Percentiles rank a stretch among this genome's conserved stretches.
phyloP scores from a whole-genome alignment of 2,113 vertebrate species.

The Gobiocypris rarus region DNA sequence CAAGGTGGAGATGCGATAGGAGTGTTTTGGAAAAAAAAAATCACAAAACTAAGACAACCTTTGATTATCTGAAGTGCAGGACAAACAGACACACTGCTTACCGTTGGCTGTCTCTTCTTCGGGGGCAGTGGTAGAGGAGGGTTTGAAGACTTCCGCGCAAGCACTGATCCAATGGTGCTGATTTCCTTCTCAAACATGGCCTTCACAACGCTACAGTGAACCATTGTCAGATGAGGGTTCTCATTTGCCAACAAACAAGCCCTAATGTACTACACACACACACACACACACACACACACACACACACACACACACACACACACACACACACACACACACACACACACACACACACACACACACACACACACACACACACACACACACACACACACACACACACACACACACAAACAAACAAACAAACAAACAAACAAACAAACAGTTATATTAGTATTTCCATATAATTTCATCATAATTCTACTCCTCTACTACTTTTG shows the following conservation, averaged over 20 bases:
- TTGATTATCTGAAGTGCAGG: not conserved
- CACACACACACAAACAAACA: no score
- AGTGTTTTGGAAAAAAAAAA: not conserved
- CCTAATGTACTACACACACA: conserved; percentile 84
- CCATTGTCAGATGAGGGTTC: conserved; percentile 88
- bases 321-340: conserved; percentile 10
- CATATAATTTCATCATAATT: conserved; percentile 1
- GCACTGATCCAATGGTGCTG: conserved; percentile 84
- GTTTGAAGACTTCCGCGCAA: conserved; percentile 85
- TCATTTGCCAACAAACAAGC: conserved; percentile 86
- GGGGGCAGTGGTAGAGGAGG: conserved; percentile 92
- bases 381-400: conserved; percentile 41
- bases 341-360: conserved; percentile 23
- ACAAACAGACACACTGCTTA: conserved; percentile 55
- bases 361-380: conserved; percentile 41
- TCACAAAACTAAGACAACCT: not conserved
- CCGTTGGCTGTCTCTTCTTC: conserved; percentile 86
- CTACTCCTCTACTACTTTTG: not conserved
- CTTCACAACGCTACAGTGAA: conserved; percentile 86
- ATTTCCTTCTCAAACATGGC: conserved; percentile 93
- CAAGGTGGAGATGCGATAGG: not conserved
- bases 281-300: not conserved
- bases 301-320: conserved; percentile 41
- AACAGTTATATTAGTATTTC: not conserved
- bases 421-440: no score